Evolutionary conservation across 2,797 vertebrate species (phyloP).

Genomic region (Poecilia picta): DNA sequence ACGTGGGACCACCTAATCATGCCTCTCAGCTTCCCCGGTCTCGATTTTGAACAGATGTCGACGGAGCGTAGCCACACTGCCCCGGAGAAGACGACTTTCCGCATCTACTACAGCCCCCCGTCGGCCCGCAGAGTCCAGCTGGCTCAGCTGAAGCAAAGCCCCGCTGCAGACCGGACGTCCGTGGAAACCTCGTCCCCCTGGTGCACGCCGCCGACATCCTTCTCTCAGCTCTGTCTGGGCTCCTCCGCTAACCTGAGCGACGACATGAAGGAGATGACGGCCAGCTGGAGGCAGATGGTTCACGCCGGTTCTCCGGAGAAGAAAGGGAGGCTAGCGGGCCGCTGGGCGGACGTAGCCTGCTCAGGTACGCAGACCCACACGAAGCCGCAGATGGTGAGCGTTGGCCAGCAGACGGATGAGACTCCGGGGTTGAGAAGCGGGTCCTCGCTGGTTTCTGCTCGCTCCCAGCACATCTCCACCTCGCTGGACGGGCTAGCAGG

Average conservation of each 20-base stretch:
- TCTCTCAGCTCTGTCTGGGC: conserved; percentile 85
- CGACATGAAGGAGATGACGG: conserved; percentile 97
- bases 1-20: conserved; percentile 87
- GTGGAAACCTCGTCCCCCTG: conserved; percentile 62
- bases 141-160: conserved; percentile 68
- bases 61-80: conserved; percentile 92
- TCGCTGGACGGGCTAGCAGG: conserved; percentile 89
- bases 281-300: conserved; percentile 85
- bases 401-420: conserved; percentile 80
- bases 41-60: conserved; percentile 81
- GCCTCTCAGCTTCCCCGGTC: conserved; percentile 79
- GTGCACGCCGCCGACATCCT: conserved; percentile 73
- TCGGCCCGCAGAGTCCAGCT: conserved; percentile 88
- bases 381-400: conserved; percentile 75
- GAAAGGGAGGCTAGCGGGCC: conserved; percentile 77
- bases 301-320: conserved; percentile 79
- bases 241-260: conserved; percentile 94
- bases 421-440: conserved; percentile 34
- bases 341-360: conserved; percentile 80
- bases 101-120: conserved; percentile 96
- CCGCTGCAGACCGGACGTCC: conserved; percentile 40
- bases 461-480: conserved; percentile 88
- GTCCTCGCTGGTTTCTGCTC: conserved; percentile 82
- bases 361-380: conserved; percentile 74
- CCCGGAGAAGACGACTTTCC: conserved; percentile 88